Evolutionary conservation across 2,113 vertebrate species (phyloP).

Genomic region (Podiceps cristatus): DNA sequence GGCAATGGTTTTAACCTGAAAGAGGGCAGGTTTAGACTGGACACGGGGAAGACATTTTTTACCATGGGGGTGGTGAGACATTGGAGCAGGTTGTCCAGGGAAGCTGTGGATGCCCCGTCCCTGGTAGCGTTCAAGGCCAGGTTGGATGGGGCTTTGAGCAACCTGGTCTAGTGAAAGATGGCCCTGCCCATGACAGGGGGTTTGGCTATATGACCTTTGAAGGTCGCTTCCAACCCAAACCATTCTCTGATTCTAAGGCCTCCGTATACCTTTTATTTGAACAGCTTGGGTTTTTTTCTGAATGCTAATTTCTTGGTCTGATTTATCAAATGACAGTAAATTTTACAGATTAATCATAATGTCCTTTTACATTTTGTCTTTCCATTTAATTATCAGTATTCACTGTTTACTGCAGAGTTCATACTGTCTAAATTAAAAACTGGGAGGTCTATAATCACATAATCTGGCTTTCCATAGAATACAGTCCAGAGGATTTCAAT

Average conservation of each 20-base stretch:
- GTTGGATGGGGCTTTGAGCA: fast-evolving
- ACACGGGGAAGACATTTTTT: neutral
- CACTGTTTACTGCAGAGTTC: neutral
- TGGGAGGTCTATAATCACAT: neutral
- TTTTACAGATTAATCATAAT: neutral
- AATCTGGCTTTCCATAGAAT: neutral
- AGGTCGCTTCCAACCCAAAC: neutral
- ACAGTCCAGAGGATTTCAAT: neutral
- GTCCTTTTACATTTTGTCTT: neutral
- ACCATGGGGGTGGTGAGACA: neutral
- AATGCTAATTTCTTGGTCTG: neutral
- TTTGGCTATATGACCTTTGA: neutral
- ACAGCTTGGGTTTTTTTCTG: neutral
- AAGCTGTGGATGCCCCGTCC: neutral
- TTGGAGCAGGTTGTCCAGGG: neutral
- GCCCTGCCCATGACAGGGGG: neutral
- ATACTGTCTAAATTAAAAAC: neutral
- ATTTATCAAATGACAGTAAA: neutral
- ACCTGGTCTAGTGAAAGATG: fast-evolving
- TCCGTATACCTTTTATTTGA: neutral
- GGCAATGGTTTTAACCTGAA: neutral
- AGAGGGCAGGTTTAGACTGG: neutral
- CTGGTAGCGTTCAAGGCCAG: neutral
- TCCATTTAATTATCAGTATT: neutral
- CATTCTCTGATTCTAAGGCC: neutral